phyloP scores from a whole-genome alignment of 2,888 invertebrate species.

The Antheraea yamamai region DNA sequence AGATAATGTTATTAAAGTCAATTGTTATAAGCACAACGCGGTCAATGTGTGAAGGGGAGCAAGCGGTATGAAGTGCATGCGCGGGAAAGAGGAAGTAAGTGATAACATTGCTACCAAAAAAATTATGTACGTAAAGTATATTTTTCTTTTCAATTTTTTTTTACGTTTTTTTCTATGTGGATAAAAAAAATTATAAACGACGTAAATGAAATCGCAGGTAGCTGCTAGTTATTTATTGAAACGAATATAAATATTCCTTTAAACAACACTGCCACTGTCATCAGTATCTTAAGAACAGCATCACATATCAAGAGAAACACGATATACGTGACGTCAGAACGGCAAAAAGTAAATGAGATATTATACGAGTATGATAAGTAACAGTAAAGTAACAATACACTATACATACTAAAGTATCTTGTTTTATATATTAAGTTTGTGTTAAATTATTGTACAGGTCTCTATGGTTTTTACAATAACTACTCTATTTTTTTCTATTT shows the following conservation, averaged over 20 bases:
- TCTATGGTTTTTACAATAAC: not conserved
- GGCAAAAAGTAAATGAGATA: slow-evolving; percentile 2
- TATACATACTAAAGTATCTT: not conserved
- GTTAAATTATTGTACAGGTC: not conserved
- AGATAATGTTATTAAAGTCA: too few relatives aligned
- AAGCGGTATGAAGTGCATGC: too few relatives aligned
- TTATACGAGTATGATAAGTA: slow-evolving; percentile 6
- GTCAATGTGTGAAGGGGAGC: too few relatives aligned
- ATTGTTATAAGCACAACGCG: too few relatives aligned
- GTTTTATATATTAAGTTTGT: not conserved
- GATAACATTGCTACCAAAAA: too few relatives aligned
- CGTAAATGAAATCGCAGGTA: too few relatives aligned
- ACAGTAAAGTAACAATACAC: slow-evolving; percentile 12
- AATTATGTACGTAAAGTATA: too few relatives aligned
- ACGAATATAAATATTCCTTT: not conserved
- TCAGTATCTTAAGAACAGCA: not conserved
- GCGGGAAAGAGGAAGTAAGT: too few relatives aligned
- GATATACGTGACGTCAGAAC: slow-evolving; percentile 7
- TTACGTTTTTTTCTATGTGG: too few relatives aligned
- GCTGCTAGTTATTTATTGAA: not conserved
- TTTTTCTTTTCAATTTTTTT: too few relatives aligned
- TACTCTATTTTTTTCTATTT: not conserved
- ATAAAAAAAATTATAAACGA: too few relatives aligned
- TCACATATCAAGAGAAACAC: slow-evolving; percentile 2
- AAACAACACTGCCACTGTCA: not conserved